These are phyloP conservation scores for Sarcophaga peregrina DNA, from an alignment of 1,140 invertebrate species.

Conservation along the genomic window DNA sequence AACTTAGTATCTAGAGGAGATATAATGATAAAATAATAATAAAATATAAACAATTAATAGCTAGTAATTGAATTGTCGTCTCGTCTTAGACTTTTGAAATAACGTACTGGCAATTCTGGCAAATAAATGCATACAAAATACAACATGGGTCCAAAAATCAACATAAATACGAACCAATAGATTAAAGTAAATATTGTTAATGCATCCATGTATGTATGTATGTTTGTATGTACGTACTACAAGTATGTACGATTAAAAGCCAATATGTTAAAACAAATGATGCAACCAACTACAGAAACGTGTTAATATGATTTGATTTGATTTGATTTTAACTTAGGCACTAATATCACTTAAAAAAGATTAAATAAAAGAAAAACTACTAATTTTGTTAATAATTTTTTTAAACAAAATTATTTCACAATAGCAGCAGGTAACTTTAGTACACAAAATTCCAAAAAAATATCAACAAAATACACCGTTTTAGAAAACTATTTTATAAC, in stretches of 20 bases:
- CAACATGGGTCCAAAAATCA: conserved; percentile 60
- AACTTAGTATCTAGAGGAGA: too few relatives aligned
- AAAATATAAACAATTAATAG: background rate
- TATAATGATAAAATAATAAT: background rate
- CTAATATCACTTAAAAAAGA: conserved; percentile 29
- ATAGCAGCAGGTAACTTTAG: conserved; percentile 6
- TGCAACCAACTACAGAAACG: background rate
- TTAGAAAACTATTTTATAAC: background rate
- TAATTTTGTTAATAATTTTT: background rate
- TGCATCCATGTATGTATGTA: conserved; percentile 51
- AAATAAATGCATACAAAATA: conserved; percentile 62
- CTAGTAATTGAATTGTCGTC: background rate
- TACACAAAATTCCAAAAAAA: background rate
- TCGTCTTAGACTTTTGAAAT: conserved; percentile 38
- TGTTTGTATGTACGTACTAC: background rate
- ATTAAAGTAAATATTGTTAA: conserved; percentile 53
- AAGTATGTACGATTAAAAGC: background rate
- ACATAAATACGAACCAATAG: conserved; percentile 58
- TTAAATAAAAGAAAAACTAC: background rate
- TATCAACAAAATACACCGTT: background rate
- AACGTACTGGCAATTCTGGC: conserved; percentile 60
- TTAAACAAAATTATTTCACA: too few relatives aligned
- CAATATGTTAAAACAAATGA: conserved; percentile 3
- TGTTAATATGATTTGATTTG: background rate
- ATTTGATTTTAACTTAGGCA: background rate